Conservation (phyloP, 2,797 vertebrate species). For the Phyllotis vaccarum region DNA sequence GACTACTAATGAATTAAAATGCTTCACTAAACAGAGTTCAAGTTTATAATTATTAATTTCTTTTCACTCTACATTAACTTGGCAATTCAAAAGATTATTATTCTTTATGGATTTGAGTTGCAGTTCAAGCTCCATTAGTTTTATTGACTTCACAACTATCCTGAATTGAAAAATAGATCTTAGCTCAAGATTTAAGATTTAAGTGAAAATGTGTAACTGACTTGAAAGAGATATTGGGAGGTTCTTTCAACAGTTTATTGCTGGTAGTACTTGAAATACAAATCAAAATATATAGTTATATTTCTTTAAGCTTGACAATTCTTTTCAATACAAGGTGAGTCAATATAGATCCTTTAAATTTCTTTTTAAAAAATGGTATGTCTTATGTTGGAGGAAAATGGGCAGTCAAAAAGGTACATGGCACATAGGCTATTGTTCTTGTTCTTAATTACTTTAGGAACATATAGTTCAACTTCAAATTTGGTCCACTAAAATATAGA, state of each 20-base stretch:
- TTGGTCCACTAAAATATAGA: slow-evolving; percentile 69
- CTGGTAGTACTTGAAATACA: slow-evolving; percentile 63
- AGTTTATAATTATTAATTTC: slow-evolving; percentile 69
- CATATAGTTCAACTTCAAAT: slow-evolving; percentile 40
- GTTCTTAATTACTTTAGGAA: slow-evolving; percentile 21
- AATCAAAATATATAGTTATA: slow-evolving; percentile 67
- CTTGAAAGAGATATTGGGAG: slow-evolving; percentile 50
- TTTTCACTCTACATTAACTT: slow-evolving; percentile 65
- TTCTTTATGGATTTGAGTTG: slow-evolving; percentile 65
- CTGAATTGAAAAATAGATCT: slow-evolving; percentile 33
- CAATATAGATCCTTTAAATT: slow-evolving; percentile 36
- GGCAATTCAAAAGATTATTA: slow-evolving; percentile 68
- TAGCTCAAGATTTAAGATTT: slow-evolving; percentile 55
- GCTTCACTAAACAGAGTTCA: slow-evolving; percentile 65
- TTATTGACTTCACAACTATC: slow-evolving; percentile 63
- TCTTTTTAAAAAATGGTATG: background rate
- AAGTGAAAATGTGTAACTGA: slow-evolving; percentile 15
- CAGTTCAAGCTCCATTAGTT: slow-evolving; percentile 61
- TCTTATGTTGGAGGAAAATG: slow-evolving; percentile 54
- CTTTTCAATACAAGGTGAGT: slow-evolving; percentile 62
- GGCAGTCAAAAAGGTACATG: slow-evolving; percentile 35
- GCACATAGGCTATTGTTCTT: background rate
- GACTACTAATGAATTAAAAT: slow-evolving; percentile 64
- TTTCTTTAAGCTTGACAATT: slow-evolving; percentile 43
- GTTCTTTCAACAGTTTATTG: slow-evolving; percentile 64